phyloP scores from a whole-genome alignment of 2,888 invertebrate genomes.

The Pseudococcus longispinus region DNA sequence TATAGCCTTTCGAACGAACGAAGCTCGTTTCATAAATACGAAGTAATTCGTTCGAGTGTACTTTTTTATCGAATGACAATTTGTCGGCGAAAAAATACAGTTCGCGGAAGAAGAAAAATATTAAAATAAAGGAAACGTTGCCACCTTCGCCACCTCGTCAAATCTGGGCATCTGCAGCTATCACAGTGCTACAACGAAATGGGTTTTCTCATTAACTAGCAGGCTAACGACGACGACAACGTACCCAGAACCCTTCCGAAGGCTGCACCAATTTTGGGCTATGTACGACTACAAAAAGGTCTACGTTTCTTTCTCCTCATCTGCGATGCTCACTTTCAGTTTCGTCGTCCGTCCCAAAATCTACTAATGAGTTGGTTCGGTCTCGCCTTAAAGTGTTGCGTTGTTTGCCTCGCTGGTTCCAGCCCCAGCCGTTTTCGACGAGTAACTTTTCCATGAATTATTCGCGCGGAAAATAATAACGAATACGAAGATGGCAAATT shows the following conservation, averaged over 20 bases:
- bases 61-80: not conserved
- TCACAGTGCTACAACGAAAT: conserved; percentile 25
- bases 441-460: conserved; percentile 41
- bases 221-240: not conserved
- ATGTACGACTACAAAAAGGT: not conserved
- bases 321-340: not conserved
- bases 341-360: conserved; percentile 13
- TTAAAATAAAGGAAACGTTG: not conserved
- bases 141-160: not conserved
- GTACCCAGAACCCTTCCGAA: not conserved
- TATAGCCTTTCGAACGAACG: not conserved
- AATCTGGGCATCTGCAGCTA: not conserved
- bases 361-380: conserved; percentile 49
- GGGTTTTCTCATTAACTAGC: conserved; percentile 48
- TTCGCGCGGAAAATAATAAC: conserved; percentile 48
- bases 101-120: not conserved
- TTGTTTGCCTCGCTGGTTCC: not conserved
- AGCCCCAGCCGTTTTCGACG: not conserved
- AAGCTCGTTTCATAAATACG: not conserved
- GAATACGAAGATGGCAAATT: conserved; percentile 44
- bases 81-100: not conserved
- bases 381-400: not conserved
- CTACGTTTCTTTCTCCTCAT: not conserved
- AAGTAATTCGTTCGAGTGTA: not conserved
- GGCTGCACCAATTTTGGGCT: not conserved